Evolutionary conservation across 2,888 invertebrate genomes (phyloP), one percentile per base, ranked within the genome.

Genomic region (Philereme vetulata): DNA sequence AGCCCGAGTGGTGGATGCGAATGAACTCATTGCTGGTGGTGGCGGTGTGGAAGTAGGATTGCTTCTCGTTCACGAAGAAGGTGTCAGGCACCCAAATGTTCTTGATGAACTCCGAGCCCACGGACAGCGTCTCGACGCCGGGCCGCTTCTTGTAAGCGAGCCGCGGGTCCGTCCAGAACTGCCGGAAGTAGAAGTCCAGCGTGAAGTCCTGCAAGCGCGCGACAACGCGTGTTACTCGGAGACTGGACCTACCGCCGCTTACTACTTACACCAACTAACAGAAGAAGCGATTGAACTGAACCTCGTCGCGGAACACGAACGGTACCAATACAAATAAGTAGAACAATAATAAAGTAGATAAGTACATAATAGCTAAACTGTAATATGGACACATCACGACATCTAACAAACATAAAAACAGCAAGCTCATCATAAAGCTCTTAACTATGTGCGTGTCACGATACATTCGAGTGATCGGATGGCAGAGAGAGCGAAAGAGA

Each of bases 21-120:
- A 98, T 96, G 94, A 98, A 98, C 93, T 98, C 98, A 93, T 99
- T 99, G 93, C 98, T 98, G 85, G 99, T 99, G 83, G 99, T 99
- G 77, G 98, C 98, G 88, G 97, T 97, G 93, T 99, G 99, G 93
- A 99, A 98, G 94, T 98, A 99, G 75, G 98, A 98, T 93, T 98
- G 98, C 93, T 99, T 99, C 93, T 99, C 99, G 93, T 99, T 99
- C 80, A 98, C 98, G 93, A 99, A 98, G 94, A 99, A 99, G 72
- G 98, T 99, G 92, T 99, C 99, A 75, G 98, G 98, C 78, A 98
- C 98, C 99, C 99, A 99, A 84, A 99, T 98, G 91, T 97, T 97
- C 90, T 97, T 97, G 88, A 98, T 96, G 92, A 97, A 97, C 89
- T 97, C 97, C 66, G 97, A 97, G 77, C 97, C 97, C 75, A 97